Conservation (phyloP, 2,113 vertebrate genomes). For the Chinchilla lanigera region DNA sequence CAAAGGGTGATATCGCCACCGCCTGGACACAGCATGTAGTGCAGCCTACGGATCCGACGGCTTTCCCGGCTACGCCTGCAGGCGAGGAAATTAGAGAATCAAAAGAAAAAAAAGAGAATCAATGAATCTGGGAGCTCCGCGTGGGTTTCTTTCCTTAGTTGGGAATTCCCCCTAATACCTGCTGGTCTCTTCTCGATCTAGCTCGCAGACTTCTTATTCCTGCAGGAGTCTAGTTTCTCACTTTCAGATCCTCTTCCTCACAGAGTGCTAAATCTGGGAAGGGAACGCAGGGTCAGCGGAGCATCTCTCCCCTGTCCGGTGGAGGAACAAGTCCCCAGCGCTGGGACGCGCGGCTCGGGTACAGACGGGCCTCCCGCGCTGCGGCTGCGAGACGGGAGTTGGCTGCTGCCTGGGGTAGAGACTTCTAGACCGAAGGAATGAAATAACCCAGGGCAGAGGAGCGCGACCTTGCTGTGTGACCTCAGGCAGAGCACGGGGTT, state of each 20-base stretch:
- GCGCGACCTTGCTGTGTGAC: neutral
- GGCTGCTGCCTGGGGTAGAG: neutral
- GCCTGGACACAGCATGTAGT: conserved; percentile 21
- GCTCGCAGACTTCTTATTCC: neutral
- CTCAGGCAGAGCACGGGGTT: neutral
- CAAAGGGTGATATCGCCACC: conserved; percentile 42
- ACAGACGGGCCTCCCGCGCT: neutral
- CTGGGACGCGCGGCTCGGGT: neutral
- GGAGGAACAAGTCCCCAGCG: neutral
- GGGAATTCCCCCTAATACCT: neutral
- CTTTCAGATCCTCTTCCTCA: neutral
- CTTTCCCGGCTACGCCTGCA: neutral
- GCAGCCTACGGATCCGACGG: neutral
- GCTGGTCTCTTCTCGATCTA: neutral
- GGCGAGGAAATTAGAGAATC: neutral
- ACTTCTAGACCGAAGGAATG: neutral
- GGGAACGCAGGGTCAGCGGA: neutral
- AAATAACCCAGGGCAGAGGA: neutral
- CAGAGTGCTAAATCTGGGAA: neutral
- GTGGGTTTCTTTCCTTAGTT: neutral
- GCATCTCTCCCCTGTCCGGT: neutral
- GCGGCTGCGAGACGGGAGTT: too few relatives aligned
- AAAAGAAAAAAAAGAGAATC: too few relatives aligned
- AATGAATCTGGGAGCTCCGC: neutral
- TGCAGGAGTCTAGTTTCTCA: neutral